These are phyloP conservation scores for Sebastes vulpes DNA, from an alignment of 2,797 vertebrate genomes.

Conservation along the genomic window DNA sequence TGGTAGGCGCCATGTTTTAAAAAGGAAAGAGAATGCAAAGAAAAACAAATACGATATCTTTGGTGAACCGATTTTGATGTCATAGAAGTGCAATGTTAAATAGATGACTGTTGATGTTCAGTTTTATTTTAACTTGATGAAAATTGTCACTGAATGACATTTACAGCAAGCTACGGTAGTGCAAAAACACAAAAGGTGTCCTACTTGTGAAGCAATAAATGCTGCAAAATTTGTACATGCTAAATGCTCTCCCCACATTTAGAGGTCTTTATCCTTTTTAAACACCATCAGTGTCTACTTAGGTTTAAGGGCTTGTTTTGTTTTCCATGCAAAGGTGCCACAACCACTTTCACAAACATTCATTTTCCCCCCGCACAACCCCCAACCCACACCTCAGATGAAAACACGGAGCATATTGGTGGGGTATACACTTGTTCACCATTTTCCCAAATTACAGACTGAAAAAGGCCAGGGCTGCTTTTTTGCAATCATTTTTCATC, in stretches of 20 bases:
- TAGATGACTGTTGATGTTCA: neutral
- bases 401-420: neutral
- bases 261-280: neutral
- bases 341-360: neutral
- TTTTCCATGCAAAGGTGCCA: neutral
- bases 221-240: neutral
- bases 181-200: neutral
- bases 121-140: neutral
- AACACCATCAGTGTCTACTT: neutral
- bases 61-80: neutral
- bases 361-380: neutral
- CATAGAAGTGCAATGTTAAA: neutral
- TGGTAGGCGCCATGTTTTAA: too few relatives aligned
- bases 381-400: neutral
- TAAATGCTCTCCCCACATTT: neutral
- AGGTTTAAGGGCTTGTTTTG: neutral
- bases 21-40: neutral
- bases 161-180: neutral
- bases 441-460: neutral
- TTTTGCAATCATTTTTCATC: neutral
- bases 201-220: neutral
- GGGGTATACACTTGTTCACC: neutral
- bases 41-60: neutral
- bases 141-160: neutral
- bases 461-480: constrained; percentile 1